Evolutionary conservation across 1,140 invertebrate species (phyloP), one percentile per base, ranked within the genome.

Genomic region (Arctopsyche grandis): DNA sequence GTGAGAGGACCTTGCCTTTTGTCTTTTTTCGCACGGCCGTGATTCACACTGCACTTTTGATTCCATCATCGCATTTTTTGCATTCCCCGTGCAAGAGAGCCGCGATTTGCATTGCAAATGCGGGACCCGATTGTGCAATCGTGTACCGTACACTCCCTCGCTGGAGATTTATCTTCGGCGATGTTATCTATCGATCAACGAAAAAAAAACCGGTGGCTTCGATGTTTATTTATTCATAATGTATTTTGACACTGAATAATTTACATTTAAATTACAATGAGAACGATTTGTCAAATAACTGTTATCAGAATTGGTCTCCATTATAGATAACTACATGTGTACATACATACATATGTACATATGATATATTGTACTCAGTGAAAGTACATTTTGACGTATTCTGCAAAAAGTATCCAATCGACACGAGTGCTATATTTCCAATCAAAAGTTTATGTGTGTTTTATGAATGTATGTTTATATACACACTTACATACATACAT

Each of bases 51-150:
- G 46, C 46, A 74, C 26, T 52, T 56, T 74, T 58, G 71, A 58
- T 58, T 26, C 52, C 22, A 58, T 56, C 52, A 74, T 74, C 71
- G 43, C 71, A 74, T 46, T 48, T 71, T 48, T 44, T 71, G 69
- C 63, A 66, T 71, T 48, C 69, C 24, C 9, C 69, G 69, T 46
- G 16, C 38, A 38, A 16, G 7, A 16, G 24, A 21, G 21, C 60
- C 60, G 60, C 19, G 24, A 71, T 71, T 71, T 71, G 69, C 69
- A 71, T 24, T 71, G 69, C 69, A 71, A 71, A 71, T 71, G 38
- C 9, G 29, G 9, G 12, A 10, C 22, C 3, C 38, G 44, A 71
- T 44, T 48, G 69, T 71, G 38, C n/a, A 48, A 71, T 71, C 69
- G 69, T 12, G 44, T 19, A 71, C 24, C 24, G 63, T 66, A 66